Conservation (phyloP, 1,140 invertebrate species). For the Drosophila nasuta region DNA sequence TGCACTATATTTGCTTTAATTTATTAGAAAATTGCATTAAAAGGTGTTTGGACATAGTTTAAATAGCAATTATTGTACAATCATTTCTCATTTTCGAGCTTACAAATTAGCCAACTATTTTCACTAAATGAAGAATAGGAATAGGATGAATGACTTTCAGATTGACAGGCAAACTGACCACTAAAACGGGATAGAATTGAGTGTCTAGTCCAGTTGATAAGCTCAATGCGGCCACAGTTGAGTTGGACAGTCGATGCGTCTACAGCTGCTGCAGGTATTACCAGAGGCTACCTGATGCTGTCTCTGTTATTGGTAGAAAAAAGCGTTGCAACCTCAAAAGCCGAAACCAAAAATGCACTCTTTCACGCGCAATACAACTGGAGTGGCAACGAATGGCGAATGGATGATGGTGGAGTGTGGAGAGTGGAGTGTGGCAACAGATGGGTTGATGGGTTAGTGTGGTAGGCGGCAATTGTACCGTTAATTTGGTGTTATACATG, state of each 20-base stretch:
- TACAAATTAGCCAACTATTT: background rate
- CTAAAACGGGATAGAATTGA: constrained; percentile 1
- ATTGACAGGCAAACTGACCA: background rate
- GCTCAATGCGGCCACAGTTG: constrained; percentile 7
- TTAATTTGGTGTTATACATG: constrained; percentile 63
- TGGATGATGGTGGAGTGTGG: constrained; percentile 7
- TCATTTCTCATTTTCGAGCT: background rate
- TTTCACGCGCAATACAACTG: constrained; percentile 43
- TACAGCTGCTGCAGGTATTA: background rate
- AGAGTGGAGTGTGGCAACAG: background rate
- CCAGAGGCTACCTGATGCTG: constrained; percentile 5
- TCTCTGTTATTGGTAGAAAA: constrained; percentile 11
- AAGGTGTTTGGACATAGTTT: too few species aligned
- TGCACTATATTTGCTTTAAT: too few species aligned
- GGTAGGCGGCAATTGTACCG: constrained; percentile 52
- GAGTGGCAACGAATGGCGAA: background rate
- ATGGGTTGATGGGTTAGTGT: constrained; percentile 22
- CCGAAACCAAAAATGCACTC: constrained; percentile 70
- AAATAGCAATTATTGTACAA: too few species aligned
- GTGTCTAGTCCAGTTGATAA: background rate
- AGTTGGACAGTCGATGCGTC: background rate
- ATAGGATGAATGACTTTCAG: background rate
- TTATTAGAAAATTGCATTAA: too few species aligned
- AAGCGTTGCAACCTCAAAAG: constrained; percentile 61
- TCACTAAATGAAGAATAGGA: background rate